Base-by-base conservation (phyloP, 2,113 vertebrate genomes). In the Alouatta palliata region DNA sequence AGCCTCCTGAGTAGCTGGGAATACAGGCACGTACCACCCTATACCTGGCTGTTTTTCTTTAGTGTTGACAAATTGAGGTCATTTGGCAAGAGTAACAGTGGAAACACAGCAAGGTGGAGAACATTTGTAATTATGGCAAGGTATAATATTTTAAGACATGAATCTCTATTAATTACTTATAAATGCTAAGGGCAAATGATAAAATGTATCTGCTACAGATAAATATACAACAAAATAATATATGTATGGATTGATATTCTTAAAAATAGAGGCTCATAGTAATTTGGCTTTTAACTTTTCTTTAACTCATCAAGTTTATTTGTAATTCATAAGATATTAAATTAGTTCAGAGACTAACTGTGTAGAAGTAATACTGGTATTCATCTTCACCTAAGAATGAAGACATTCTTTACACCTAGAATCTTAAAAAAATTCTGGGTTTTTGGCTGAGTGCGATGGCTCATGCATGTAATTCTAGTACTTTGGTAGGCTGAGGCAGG, bases 31-130 rank as follows among this genome's bases (percentile, higher is more conserved):
- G 16, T 6, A 17, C 14, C 32, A 68, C 66, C 12, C 61, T 68
- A 32, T 0, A 32, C 32, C 66, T 35, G 66, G 32, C 66, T 64
- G 16, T 12, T 71, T 94, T 40, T 71, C 35, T 85, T 81, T 20
- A 90, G 30, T 87, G 14, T 58, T 87, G 79, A 92, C 47, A 96
- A 91, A 94, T 92, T 94, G 52, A 95, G 70, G 45, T 83, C 88
- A 89, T 73, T 68, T 68, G 70, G 52, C 12, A 95, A 92, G 32
- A 81, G 9, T 86, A 68, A 81, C 1, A 76, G 76, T 77, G 14
- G 32, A 91, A 68, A 79, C 21, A 80, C 0, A 95, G 43, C n/a
- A 80, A 95, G 30, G 12, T 89, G 73, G 37, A 71, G 71, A 86
- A 94, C 47, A 75, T 77, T 82, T 85, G 49, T 27, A 86, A 68